Conservation (phyloP, 2,888 invertebrate genomes). For the Nymphalis urticae region DNA sequence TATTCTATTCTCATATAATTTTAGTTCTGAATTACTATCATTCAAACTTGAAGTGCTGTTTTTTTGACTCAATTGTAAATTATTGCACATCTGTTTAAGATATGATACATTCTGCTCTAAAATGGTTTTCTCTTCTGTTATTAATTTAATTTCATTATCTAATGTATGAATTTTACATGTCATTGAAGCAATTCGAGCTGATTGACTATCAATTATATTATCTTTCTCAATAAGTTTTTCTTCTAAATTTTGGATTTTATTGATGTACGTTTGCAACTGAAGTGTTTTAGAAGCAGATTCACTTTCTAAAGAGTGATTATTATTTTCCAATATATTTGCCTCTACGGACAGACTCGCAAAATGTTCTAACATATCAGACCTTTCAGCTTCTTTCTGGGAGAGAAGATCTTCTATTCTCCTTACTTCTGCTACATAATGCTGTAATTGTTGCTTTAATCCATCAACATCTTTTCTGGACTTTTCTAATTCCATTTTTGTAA, state of each 20-base stretch:
- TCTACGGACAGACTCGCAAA: slow-evolving; percentile 89
- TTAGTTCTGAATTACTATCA: slow-evolving; percentile 67
- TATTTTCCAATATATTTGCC: slow-evolving; percentile 88
- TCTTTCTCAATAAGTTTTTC: slow-evolving; percentile 80
- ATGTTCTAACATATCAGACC: slow-evolving; percentile 90
- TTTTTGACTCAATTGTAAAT: slow-evolving; percentile 59
- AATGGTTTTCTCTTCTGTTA: slow-evolving; percentile 69
- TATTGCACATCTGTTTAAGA: slow-evolving; percentile 72
- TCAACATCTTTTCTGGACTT: slow-evolving; percentile 87
- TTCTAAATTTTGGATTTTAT: slow-evolving; percentile 83
- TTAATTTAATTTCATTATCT: slow-evolving; percentile 72
- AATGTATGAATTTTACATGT: slow-evolving; percentile 65
- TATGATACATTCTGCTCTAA: slow-evolving; percentile 70
- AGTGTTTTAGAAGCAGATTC: slow-evolving; percentile 87
- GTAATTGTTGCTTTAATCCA: slow-evolving; percentile 87
- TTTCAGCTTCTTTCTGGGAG: slow-evolving; percentile 88
- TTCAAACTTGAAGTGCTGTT: slow-evolving; percentile 51
- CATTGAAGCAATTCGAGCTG: slow-evolving; percentile 63
- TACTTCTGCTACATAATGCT: slow-evolving; percentile 91
- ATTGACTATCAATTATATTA: slow-evolving; percentile 65
- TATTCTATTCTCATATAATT: slow-evolving; percentile 74
- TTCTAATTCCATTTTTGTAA: slow-evolving; percentile 85
- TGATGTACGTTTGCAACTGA: slow-evolving; percentile 75
- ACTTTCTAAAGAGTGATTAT: slow-evolving; percentile 89
- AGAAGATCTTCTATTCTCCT: slow-evolving; percentile 89